Evolutionary conservation across 2,797 vertebrate species (phyloP).

Genomic region (Ptychadena robeensis): DNA sequence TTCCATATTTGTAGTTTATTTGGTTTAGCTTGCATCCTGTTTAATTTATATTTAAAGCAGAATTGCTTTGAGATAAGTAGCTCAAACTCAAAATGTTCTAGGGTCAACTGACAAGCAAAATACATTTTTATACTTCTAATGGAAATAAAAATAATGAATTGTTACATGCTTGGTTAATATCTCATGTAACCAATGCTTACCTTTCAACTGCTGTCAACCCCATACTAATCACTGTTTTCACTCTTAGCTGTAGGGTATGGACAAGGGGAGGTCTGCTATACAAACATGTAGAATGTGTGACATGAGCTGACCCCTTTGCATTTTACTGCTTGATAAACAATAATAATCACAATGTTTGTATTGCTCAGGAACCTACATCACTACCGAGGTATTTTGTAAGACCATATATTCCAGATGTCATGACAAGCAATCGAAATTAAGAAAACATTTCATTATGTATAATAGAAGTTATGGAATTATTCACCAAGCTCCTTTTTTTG

Average conservation of each 20-base stretch:
- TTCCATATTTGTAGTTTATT: background rate
- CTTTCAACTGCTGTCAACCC: constrained; percentile 34
- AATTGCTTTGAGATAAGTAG: background rate
- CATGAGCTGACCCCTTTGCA: constrained; percentile 46
- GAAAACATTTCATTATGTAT: constrained; percentile 19
- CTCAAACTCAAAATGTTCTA: background rate
- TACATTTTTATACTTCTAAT: background rate
- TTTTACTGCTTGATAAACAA: constrained; percentile 52
- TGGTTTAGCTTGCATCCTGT: background rate
- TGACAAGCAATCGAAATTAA: constrained; percentile 5
- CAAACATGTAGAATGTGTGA: constrained; percentile 46
- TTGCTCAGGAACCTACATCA: constrained; percentile 13
- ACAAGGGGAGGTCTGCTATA: constrained; percentile 11
- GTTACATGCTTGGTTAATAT: constrained; percentile 6
- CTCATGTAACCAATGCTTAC: background rate
- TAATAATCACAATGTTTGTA: constrained; percentile 32
- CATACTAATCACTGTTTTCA: constrained; percentile 10
- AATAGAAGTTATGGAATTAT: constrained; percentile 1
- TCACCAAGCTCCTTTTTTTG: background rate
- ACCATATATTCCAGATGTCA: constrained; percentile 30
- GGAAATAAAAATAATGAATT: constrained; percentile 1
- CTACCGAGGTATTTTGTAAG: background rate
- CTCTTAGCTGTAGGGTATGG: constrained; percentile 1
- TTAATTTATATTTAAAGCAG: background rate
- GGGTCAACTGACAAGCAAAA: background rate